Evolutionary conservation across 37 sponge, comb jelly and placozoan species (phyloP), one percentile per base, ranked within the genome.

Genomic region (Dysidea cf. avara): DNA sequence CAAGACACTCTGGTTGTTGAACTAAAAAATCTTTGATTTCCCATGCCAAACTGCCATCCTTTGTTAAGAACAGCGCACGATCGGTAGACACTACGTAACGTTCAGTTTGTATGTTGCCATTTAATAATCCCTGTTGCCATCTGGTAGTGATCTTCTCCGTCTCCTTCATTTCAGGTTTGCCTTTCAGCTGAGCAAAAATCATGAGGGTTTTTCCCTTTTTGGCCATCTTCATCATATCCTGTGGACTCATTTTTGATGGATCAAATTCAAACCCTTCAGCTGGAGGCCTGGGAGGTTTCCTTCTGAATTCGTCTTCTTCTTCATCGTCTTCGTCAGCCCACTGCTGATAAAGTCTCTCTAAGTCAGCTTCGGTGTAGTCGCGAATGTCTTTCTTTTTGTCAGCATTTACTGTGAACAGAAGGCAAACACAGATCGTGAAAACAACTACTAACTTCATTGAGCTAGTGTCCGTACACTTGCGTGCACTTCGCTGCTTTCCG

Each of bases 11-110:
- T 3, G 70, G 53, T 53, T 69, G 77, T 18, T 76, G 64, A 13
- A 81, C 72, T 6, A 87, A 35, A 72, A 60, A 87, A 68, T 87
- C 82, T 59, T 87, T 87, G 39, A 87, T 36, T 2, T 87, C 72
- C 83, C 70, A 76, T 22, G 83, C 77, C 49, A 43, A 13, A 29
- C 71, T 68, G 1, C 88, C 88, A 34, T 81, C 72, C 64, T 63
- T 16, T 17, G 48, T 59, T 58, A 77, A 28, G 53, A 81, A 64
- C 12, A 87, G 40, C 16, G 81, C 68, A 1, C 75, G 31, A 16
- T 77, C 73, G 11, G 31, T 37, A n/a, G 70, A 37, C 59, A 87
- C 78, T 0, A 81, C 34, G 54, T 77, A 87, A n/a, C n/a, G n/a
- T n/a, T n/a, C n/a, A n/a, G n/a, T n/a, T n/a, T n/a, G 31, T 36